phyloP scores from a whole-genome alignment of 2,113 vertebrate species.

The Oxyura jamaicensis region DNA sequence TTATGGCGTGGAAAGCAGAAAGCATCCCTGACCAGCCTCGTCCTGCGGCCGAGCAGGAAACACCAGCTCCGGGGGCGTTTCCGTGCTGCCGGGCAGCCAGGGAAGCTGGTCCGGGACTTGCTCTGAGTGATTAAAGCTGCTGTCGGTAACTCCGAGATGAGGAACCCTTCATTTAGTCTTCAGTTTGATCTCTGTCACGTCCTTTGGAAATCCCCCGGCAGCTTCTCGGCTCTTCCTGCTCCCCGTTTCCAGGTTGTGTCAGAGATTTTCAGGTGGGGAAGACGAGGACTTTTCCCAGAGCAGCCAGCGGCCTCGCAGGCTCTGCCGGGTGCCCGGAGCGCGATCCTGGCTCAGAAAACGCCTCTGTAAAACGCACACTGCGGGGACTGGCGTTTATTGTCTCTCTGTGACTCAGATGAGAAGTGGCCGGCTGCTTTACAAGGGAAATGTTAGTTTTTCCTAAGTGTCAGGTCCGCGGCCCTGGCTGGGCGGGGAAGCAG shows the following conservation, averaged over 20 bases:
- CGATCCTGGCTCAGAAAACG: neutral
- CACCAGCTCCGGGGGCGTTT: neutral
- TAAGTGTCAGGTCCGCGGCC: no score
- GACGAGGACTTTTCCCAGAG: neutral
- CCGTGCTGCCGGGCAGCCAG: neutral
- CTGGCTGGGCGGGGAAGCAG: no score
- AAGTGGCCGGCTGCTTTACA: neutral
- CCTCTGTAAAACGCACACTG: accelerated
- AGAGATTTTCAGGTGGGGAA: neutral
- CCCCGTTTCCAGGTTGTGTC: neutral
- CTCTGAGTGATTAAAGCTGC: neutral
- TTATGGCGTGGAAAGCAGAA: neutral
- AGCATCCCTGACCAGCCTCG: neutral
- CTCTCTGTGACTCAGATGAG: accelerated
- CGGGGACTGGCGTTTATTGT: accelerated
- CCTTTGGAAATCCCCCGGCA: neutral
- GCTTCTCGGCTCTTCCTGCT: neutral
- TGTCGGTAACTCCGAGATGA: neutral
- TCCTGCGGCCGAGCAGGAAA: neutral
- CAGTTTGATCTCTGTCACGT: neutral
- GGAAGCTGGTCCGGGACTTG: neutral
- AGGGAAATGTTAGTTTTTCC: neutral
- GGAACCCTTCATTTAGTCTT: neutral
- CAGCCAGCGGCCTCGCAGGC: neutral
- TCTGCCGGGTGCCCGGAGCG: accelerated